Base-by-base conservation (phyloP, 2,797 vertebrate genomes). In the Molossus molossus region DNA sequence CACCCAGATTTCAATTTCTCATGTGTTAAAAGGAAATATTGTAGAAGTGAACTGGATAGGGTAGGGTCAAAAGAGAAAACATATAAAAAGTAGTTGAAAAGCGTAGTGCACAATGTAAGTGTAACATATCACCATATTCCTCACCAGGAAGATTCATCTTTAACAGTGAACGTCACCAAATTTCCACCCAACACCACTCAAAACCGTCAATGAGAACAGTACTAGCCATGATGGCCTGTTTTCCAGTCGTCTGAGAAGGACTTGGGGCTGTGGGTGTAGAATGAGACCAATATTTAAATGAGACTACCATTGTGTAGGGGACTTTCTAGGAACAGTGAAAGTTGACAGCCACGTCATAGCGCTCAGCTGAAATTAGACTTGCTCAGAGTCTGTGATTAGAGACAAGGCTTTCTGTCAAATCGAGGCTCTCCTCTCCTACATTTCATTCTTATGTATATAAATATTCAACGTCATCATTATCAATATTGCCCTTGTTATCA, bases 271-370 rank as follows among this genome's bases (percentile, higher is more conserved):
- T 87, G 33, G 14, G 2, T 40, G 12, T n/a, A 76, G 3, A 81
- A 75, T 76, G 18, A 94, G 25, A 90, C 18, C 72, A 82, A 77
- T 57, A 76, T 75, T 62, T 69, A 18, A 62, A 5, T 76, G 90
- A 87, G 53, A 70, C 17, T 82, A 55, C 76, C 33, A 76, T n/a
- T 55, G 13, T 2, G 9, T 18, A 45, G 33, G 20, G 15, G 33
- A 21, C 3, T 90, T 87, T 82, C 45, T 29, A 57, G 76, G 53
- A 64, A 3, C 9, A 70, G 77, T 72, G 72, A 20, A 20, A 50
- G 37, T 25, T 64, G 33, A 76, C 21, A 90, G 55, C 8, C 27
- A 48, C 23, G 5, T 87, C 37, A 1, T 40, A 79, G 57, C 37
- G 64, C 14, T 29, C 70, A 72, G 11, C 57, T 87, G 33, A 87